Conservation (phyloP, 2,797 vertebrate species). For the Mus minutoides region DNA sequence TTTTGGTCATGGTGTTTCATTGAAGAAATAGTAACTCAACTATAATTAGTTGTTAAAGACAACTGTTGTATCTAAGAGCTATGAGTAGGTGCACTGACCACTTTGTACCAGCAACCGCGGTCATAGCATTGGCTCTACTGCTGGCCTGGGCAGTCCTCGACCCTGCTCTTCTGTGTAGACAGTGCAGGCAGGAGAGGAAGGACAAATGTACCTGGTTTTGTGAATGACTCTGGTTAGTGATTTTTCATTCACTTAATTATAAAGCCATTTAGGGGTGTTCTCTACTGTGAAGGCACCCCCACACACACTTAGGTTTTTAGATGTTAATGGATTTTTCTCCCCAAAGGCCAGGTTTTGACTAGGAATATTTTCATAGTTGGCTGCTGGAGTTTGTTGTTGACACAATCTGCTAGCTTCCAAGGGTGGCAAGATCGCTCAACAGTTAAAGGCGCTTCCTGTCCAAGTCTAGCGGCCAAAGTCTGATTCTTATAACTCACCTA, state of each 20-base stretch:
- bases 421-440: not conserved
- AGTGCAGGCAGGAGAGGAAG: not conserved
- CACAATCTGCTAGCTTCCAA: conserved; percentile 10
- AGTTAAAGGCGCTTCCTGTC: not conserved
- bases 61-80: not conserved
- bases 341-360: not conserved
- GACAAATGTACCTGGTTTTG: not conserved
- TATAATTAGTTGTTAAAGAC: not conserved
- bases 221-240: not conserved
- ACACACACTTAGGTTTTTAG: conserved; percentile 41
- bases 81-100: not conserved
- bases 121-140: not conserved
- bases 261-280: not conserved
- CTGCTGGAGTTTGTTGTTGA: not conserved
- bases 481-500: not conserved
- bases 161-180: not conserved
- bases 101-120: not conserved
- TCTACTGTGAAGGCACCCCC: not conserved
- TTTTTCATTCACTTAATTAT: conserved; percentile 24
- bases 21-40: not conserved
- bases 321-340: not conserved
- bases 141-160: not conserved
- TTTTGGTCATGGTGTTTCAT: not conserved
- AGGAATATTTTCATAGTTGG: conserved; percentile 35
- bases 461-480: not conserved